Conservation (phyloP, 2,888 invertebrate genomes). For the Spodoptera littoralis region DNA sequence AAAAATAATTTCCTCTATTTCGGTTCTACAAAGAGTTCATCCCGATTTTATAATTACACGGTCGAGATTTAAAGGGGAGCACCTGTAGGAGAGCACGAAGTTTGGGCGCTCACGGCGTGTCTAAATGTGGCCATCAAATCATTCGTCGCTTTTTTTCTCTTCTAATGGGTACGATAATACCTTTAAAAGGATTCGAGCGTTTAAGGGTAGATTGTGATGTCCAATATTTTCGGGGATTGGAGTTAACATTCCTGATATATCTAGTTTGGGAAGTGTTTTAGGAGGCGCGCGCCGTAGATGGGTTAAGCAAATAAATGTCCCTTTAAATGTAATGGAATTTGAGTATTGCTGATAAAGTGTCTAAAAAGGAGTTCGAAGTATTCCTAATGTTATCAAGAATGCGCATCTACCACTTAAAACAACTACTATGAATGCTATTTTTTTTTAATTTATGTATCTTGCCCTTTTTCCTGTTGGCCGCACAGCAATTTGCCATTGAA, state of each 20-base stretch:
- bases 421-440: not conserved
- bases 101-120: conserved; percentile 46
- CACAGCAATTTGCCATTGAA: not conserved
- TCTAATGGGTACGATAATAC: conserved; percentile 49
- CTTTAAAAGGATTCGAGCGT: conserved; percentile 47
- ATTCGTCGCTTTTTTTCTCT: conserved; percentile 43
- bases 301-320: conserved; percentile 15
- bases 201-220: conserved; percentile 47
- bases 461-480: not conserved
- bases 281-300: conserved; percentile 32
- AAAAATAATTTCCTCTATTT: conserved; percentile 46
- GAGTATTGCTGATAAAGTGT: conserved; percentile 25
- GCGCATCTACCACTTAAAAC: no score
- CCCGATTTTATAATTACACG: conserved; percentile 56
- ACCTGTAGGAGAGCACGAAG: conserved; percentile 47
- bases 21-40: conserved; percentile 39
- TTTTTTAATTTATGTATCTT: no score
- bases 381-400: not conserved
- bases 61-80: conserved; percentile 40
- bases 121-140: conserved; percentile 49
- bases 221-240: conserved; percentile 9
- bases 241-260: conserved; percentile 41
- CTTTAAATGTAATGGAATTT: conserved; percentile 16
- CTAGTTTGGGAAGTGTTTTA: conserved; percentile 27
- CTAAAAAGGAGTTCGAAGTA: conserved; percentile 1